Conservation (phyloP, 2,888 invertebrate genomes). For the Pseudococcus viburni region DNA sequence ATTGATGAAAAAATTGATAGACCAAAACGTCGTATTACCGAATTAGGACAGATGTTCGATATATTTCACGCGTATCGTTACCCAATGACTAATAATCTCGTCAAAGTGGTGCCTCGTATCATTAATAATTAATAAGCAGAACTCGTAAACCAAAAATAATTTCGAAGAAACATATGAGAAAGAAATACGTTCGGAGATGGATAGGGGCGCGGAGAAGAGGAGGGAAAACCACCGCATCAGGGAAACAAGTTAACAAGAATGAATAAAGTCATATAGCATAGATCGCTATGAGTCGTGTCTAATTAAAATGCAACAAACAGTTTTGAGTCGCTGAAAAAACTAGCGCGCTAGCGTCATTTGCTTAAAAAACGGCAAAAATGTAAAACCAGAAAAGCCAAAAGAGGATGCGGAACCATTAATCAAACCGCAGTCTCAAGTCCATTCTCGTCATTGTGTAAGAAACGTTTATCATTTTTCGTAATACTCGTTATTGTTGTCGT, state of each 20-base stretch:
- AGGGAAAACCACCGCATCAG: background rate
- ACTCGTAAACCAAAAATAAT: conserved; percentile 29
- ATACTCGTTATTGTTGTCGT: conserved; percentile 56
- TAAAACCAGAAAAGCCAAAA: conserved; percentile 59
- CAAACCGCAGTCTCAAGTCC: conserved; percentile 60
- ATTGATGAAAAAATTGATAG: background rate
- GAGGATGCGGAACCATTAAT: conserved; percentile 65
- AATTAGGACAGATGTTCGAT: background rate
- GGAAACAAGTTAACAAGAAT: background rate
- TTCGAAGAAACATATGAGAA: conserved; percentile 41
- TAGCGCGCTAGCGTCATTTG: conserved; percentile 35
- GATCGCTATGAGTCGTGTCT: conserved; percentile 27
- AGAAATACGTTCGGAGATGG: background rate
- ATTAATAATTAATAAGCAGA: conserved; percentile 1
- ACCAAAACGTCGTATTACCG: background rate
- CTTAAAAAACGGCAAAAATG: conserved; percentile 46
- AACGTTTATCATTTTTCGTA: conserved; percentile 64
- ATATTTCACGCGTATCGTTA: conserved; percentile 3
- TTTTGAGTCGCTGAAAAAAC: conserved; percentile 56
- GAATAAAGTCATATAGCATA: conserved; percentile 11
- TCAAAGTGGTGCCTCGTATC: conserved; percentile 11
- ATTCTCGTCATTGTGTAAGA: conserved; percentile 65
- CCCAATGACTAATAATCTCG: conserved; percentile 11
- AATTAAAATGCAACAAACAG: conserved; percentile 61
- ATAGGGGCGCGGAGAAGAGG: background rate